Evolutionary conservation across 2,113 vertebrate genomes (phyloP).

Genomic region (Festucalex cinctus): DNA sequence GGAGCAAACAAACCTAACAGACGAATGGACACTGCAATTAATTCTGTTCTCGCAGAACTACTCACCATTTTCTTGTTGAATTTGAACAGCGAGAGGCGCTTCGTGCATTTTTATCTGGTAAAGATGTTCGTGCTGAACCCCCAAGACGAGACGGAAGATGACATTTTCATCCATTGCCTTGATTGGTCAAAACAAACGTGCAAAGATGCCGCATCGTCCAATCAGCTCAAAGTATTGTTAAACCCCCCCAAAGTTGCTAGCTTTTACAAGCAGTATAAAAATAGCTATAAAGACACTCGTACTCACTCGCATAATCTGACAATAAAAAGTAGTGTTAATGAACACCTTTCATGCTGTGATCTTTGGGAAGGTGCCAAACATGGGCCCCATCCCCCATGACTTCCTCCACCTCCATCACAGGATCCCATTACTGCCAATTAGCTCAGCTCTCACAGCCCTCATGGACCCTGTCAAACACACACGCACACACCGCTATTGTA

Average conservation of each 20-base stretch:
- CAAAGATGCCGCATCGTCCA: too few species aligned
- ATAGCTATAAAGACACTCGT: neutral
- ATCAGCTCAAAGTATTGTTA: too few species aligned
- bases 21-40: too few species aligned
- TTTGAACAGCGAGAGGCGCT: too few species aligned
- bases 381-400: slow-evolving; percentile 27
- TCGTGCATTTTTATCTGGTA: too few species aligned
- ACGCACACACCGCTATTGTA: slow-evolving; percentile 19
- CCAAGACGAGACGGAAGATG: too few species aligned
- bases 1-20: too few species aligned
- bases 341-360: slow-evolving; percentile 50
- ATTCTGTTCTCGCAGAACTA: too few species aligned
- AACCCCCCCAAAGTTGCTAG: neutral
- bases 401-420: slow-evolving; percentile 15
- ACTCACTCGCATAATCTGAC: slow-evolving; percentile 12
- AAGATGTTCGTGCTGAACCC: too few species aligned
- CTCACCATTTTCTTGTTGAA: too few species aligned
- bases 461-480: slow-evolving; percentile 32
- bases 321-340: slow-evolving; percentile 46
- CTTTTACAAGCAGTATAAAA: neutral
- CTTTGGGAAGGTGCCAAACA: slow-evolving; percentile 51
- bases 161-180: too few species aligned
- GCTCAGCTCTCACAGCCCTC: slow-evolving; percentile 38
- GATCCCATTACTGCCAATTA: slow-evolving; percentile 63
- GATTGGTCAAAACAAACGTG: too few species aligned